phyloP scores from a whole-genome alignment of 2,888 invertebrate genomes.

The Falcaria lacertinaria region DNA sequence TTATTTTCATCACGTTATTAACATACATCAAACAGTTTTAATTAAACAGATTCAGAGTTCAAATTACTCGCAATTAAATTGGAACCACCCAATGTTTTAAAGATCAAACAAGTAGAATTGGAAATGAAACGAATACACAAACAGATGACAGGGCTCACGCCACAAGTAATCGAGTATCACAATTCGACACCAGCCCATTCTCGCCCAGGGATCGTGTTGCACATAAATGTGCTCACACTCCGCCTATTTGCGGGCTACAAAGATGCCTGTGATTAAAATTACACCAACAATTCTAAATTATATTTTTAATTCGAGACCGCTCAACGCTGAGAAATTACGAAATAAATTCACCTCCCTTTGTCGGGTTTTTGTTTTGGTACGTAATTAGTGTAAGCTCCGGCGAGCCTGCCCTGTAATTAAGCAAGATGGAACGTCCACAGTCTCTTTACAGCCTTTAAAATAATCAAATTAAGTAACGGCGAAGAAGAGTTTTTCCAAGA shows the following conservation, averaged over 20 bases:
- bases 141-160: too few relatives aligned
- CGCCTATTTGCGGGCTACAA: slow-evolving; percentile 13
- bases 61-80: too few relatives aligned
- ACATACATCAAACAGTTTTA: too few relatives aligned
- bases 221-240: slow-evolving; percentile 2
- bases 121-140: too few relatives aligned
- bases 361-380: slow-evolving; percentile 65
- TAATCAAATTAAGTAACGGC: slow-evolving; percentile 57
- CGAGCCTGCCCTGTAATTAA: slow-evolving; percentile 66
- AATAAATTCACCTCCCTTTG: slow-evolving; percentile 64
- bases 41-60: too few relatives aligned
- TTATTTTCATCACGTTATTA: too few relatives aligned
- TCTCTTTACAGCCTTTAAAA: slow-evolving; percentile 54
- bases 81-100: too few relatives aligned
- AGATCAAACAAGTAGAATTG: too few relatives aligned
- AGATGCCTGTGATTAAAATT: slow-evolving; percentile 42
- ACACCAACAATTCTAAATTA: slow-evolving; percentile 47
- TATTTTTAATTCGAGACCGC: slow-evolving; percentile 57
- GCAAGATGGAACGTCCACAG: slow-evolving; percentile 57
- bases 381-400: slow-evolving; percentile 67
- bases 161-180: neutral
- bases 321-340: slow-evolving; percentile 59
- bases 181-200: neutral
- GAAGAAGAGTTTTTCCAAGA: slow-evolving; percentile 27
- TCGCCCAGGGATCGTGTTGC: neutral